phyloP scores from a whole-genome alignment of 2,113 vertebrate species.

The Eulemur rufifrons region DNA sequence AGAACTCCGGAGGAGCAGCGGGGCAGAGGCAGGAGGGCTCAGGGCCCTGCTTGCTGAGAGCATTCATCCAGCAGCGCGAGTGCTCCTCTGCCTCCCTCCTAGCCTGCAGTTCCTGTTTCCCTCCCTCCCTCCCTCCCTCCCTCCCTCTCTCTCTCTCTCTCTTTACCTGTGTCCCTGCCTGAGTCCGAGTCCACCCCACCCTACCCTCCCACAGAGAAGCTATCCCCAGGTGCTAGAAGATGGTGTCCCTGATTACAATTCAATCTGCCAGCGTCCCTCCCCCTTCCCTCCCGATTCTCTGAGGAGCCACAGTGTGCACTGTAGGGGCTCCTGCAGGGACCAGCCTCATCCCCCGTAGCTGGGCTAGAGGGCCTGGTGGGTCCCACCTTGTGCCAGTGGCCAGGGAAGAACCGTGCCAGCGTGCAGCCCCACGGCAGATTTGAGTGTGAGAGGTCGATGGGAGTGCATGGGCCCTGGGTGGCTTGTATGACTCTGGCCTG shows the following conservation, averaged over 20 bases:
- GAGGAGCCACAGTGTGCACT: neutral
- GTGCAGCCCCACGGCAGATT: neutral
- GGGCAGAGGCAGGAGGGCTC: neutral
- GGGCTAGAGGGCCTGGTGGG: neutral
- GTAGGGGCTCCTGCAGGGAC: neutral
- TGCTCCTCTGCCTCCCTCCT: neutral
- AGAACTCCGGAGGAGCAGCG: slow-evolving; percentile 18
- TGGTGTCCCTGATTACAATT: neutral
- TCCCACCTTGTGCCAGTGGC: neutral
- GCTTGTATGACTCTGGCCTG: neutral
- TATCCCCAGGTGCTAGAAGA: neutral
- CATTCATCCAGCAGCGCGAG: neutral
- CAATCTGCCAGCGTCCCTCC: neutral
- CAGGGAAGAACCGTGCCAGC: neutral
- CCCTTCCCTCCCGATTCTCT: neutral
- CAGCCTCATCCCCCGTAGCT: neutral
- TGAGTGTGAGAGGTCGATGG: neutral
- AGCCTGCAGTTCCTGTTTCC: neutral
- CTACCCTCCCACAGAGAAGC: neutral
- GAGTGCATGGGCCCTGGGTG: neutral
- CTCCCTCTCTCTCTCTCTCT: neutral
- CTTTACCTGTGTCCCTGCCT: neutral
- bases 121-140: neutral
- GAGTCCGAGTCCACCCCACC: neutral
- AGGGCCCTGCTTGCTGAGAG: neutral